A percentile compares a stretch with the other conserved stretches of the same genome.
phyloP scores from a whole-genome alignment of 2,888 invertebrate species.

The Thumatha senex region DNA sequence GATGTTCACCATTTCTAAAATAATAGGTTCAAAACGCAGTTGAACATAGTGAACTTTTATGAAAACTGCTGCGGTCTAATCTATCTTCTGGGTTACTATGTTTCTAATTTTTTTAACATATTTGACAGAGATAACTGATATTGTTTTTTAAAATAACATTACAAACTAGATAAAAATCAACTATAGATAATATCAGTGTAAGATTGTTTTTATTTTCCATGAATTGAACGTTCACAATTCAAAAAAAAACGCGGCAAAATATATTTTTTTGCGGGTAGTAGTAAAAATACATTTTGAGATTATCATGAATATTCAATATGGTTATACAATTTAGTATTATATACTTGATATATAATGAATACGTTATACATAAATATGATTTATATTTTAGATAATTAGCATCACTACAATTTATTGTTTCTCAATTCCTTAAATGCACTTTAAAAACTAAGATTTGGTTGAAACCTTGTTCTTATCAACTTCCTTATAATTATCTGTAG shows the following conservation, averaged over 20 bases:
- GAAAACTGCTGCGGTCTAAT: too few relatives aligned
- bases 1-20: too few relatives aligned
- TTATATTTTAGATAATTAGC: slow-evolving; percentile 3
- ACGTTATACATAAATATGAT: slow-evolving; percentile 3
- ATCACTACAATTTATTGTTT: background rate
- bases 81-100: too few relatives aligned
- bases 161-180: slow-evolving; percentile 23
- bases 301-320: background rate
- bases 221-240: too few relatives aligned
- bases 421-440: slow-evolving; percentile 31
- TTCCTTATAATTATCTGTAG: background rate
- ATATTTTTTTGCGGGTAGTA: too few relatives aligned
- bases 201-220: too few relatives aligned
- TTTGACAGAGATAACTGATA: too few relatives aligned
- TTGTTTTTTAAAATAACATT: slow-evolving; percentile 5
- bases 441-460: slow-evolving; percentile 13
- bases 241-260: too few relatives aligned
- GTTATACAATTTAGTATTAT: slow-evolving; percentile 14
- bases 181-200: slow-evolving; percentile 9
- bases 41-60: background rate
- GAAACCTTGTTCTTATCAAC: slow-evolving; percentile 12
- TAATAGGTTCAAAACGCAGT: background rate
- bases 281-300: slow-evolving; percentile 7
- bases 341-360: slow-evolving; percentile 7
- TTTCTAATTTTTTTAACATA: too few relatives aligned